phyloP scores from a whole-genome alignment of 2,113 vertebrate genomes.

The Ranitomeya variabilis region DNA sequence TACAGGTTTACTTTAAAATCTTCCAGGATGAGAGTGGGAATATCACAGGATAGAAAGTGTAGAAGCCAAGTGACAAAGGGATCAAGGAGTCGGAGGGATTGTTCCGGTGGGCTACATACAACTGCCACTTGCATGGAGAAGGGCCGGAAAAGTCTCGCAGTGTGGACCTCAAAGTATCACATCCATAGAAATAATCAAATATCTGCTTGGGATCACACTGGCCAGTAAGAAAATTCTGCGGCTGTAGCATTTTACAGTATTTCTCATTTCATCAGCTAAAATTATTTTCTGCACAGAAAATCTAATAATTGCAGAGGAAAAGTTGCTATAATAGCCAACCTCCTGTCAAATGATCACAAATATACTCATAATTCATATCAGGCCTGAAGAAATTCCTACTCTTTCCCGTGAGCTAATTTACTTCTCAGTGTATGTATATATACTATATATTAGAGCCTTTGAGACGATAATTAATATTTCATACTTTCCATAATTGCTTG shows the following conservation, averaged over 20 bases:
- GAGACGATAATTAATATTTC: neutral
- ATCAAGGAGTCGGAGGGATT: too few species aligned
- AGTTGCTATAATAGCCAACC: neutral
- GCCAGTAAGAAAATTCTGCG: too few species aligned
- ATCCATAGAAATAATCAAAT: too few species aligned
- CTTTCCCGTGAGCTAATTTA: neutral
- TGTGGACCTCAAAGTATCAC: too few species aligned
- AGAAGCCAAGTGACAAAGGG: too few species aligned
- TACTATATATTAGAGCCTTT: neutral
- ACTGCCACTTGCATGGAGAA: too few species aligned
- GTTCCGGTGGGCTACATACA: too few species aligned
- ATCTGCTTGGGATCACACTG: too few species aligned
- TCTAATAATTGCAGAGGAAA: neutral
- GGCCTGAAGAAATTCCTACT: neutral
- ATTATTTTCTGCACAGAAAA: neutral
- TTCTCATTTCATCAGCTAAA: neutral
- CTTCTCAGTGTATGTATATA: neutral
- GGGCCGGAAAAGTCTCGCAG: too few species aligned
- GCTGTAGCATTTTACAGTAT: neutral
- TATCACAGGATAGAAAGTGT: too few species aligned
- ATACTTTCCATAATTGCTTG: neutral
- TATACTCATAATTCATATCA: neutral
- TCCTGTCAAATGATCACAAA: neutral
- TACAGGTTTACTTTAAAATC: too few species aligned
- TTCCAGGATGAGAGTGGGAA: too few species aligned